These are phyloP conservation scores for Lerista edwardsae DNA, from an alignment of 2,797 vertebrate species.

Conservation along the genomic window DNA sequence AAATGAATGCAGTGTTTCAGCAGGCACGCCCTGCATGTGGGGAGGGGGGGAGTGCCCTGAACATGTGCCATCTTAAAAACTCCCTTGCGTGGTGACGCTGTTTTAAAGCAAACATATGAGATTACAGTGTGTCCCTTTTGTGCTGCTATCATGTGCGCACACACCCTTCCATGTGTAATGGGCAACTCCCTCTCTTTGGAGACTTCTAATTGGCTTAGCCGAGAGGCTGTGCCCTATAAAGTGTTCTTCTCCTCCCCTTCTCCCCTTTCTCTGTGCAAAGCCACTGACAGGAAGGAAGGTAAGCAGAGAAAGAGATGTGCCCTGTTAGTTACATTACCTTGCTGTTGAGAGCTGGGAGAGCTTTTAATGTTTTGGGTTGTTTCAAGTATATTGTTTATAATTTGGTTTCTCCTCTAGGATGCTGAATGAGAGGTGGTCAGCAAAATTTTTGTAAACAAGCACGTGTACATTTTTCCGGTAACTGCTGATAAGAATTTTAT, in stretches of 20 bases:
- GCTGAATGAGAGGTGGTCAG: too few relatives aligned
- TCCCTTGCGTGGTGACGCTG: conserved; percentile 1
- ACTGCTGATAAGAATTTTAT: not conserved
- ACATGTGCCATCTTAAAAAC: not conserved
- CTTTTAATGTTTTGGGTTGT: not conserved
- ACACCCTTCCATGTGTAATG: conserved; percentile 43
- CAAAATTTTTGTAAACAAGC: not conserved
- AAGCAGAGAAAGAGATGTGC: conserved; percentile 43
- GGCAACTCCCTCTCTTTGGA: conserved; percentile 69
- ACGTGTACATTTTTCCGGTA: not conserved
- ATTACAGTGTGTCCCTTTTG: conserved; percentile 2
- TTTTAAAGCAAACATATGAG: conserved; percentile 32
- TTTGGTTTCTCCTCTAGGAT: not conserved
- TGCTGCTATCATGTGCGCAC: not conserved
- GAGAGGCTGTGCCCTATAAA: conserved; percentile 76
- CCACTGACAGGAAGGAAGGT: conserved; percentile 48
- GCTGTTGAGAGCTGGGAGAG: not conserved
- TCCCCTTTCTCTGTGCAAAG: not conserved
- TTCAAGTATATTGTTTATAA: not conserved
- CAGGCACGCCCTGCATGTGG: rapidly evolving
- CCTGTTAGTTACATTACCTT: not conserved
- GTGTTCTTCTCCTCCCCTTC: not conserved
- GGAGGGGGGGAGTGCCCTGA: not conserved
- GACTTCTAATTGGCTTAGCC: conserved; percentile 65
- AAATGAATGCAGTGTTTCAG: not conserved